These are phyloP conservation scores for Drosophila albomicans DNA, from an alignment of 1,140 invertebrate genomes.

Conservation along the genomic window DNA sequence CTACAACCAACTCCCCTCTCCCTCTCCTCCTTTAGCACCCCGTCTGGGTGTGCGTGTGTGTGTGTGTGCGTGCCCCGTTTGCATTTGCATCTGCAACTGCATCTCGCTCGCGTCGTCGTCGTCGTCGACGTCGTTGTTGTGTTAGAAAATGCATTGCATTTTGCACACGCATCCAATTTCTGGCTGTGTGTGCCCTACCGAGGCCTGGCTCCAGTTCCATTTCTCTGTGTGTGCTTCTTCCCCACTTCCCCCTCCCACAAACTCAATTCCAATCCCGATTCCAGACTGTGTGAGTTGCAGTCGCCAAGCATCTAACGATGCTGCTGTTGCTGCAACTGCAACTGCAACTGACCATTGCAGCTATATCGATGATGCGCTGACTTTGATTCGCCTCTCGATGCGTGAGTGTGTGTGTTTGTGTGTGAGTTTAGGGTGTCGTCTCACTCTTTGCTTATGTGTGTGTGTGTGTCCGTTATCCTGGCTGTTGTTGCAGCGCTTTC, in stretches of 20 bases:
- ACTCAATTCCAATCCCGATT: not conserved
- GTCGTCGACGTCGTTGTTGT: conserved; percentile 47
- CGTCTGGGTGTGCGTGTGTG: conserved; percentile 38
- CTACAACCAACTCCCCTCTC: conserved; percentile 16
- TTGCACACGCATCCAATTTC: conserved; percentile 83
- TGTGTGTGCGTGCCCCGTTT: conserved; percentile 22
- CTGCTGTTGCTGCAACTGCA: conserved; percentile 50
- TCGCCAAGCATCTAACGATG: conserved; percentile 28
- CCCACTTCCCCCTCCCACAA: no score
- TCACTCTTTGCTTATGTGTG: conserved; percentile 19
- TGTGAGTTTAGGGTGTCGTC: not conserved
- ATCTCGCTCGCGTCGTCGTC: conserved; percentile 69
- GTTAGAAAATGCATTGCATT: conserved; percentile 79
- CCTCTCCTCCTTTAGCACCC: not conserved
- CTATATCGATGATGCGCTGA: conserved; percentile 78
- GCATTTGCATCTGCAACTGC: conserved; percentile 74
- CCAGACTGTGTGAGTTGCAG: conserved; percentile 14
- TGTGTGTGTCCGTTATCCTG: conserved; percentile 28
- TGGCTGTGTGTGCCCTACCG: conserved; percentile 39
- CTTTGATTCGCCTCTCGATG: conserved; percentile 70
- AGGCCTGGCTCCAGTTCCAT: conserved; percentile 10
- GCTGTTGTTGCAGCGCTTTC: conserved; percentile 54
- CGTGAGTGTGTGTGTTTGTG: conserved; percentile 20
- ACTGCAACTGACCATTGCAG: conserved; percentile 35
- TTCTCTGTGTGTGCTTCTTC: not conserved